phyloP scores from a whole-genome alignment of 1,140 invertebrate species.

The Chelonus insularis region DNA sequence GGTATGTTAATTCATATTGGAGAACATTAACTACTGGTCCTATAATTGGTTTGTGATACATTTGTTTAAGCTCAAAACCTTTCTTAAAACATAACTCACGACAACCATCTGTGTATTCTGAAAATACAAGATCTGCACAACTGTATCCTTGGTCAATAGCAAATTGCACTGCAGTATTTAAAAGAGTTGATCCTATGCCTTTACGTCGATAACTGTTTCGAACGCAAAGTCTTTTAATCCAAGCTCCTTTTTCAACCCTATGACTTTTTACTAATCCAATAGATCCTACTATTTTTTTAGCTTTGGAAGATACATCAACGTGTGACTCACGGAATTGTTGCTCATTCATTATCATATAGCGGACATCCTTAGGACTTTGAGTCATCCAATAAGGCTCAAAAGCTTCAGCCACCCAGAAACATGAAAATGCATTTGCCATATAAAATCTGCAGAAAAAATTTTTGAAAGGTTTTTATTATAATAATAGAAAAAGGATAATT shows the following conservation, averaged over 20 bases:
- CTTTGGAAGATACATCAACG: slow-evolving; percentile 42
- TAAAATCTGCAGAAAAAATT: slow-evolving; percentile 47
- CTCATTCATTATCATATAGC: slow-evolving; percentile 51
- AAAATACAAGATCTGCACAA: slow-evolving; percentile 57
- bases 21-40: slow-evolving; percentile 53
- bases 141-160: slow-evolving; percentile 58
- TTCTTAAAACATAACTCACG: slow-evolving; percentile 60
- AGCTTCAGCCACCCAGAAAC: slow-evolving; percentile 62
- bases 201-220: slow-evolving; percentile 53
- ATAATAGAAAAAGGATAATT: slow-evolving; percentile 9
- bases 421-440: slow-evolving; percentile 58
- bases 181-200: slow-evolving; percentile 55
- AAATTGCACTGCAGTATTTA: slow-evolving; percentile 58
- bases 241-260: slow-evolving; percentile 56
- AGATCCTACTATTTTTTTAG: slow-evolving; percentile 57
- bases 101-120: slow-evolving; percentile 61
- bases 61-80: slow-evolving; percentile 61
- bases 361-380: slow-evolving; percentile 38
- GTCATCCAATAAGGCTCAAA: slow-evolving; percentile 48
- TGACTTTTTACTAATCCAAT: slow-evolving; percentile 55
- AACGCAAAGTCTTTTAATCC: slow-evolving; percentile 61
- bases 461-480: neutral
- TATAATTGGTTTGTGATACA: slow-evolving; percentile 60
- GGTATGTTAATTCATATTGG: slow-evolving; percentile 57
- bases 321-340: slow-evolving; percentile 45